phyloP scores from a whole-genome alignment of 2,113 vertebrate species.

The Mesitornis unicolor region DNA sequence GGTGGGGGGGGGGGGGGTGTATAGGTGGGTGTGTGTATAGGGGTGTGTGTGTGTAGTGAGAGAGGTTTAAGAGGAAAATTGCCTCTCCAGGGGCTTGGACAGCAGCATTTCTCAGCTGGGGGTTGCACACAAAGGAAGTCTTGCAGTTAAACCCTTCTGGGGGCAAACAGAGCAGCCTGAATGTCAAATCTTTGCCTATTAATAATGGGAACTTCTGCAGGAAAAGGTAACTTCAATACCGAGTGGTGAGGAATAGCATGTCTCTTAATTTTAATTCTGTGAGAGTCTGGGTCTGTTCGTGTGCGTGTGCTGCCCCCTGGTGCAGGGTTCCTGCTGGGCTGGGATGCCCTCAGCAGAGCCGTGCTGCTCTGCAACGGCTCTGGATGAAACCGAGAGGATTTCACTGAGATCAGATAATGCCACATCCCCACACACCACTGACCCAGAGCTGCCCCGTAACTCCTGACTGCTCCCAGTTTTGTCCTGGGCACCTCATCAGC shows the following conservation, averaged over 20 bases:
- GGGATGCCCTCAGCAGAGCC: background rate
- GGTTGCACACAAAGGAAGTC: background rate
- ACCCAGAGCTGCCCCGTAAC: background rate
- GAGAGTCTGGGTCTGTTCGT: background rate
- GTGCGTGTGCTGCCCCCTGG: conserved; percentile 24
- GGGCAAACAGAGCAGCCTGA: background rate
- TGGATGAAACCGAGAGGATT: background rate
- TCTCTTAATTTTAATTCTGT: rapidly evolving
- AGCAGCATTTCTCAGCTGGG: background rate
- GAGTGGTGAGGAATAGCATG: background rate
- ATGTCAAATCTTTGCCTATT: background rate
- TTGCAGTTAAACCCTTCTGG: background rate
- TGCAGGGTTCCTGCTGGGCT: background rate
- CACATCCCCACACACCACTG: background rate
- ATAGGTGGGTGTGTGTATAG: too few species aligned
- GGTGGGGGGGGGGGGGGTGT: too few species aligned
- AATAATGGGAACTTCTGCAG: background rate
- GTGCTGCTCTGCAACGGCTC: background rate
- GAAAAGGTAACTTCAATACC: background rate
- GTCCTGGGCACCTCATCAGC: background rate
- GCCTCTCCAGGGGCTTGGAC: background rate
- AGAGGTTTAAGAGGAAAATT: background rate
- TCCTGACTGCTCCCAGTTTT: background rate
- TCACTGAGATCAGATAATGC: background rate
- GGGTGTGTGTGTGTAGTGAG: background rate